Conservation (phyloP, 2,888 invertebrate genomes). For the Mythimna albipuncta region DNA sequence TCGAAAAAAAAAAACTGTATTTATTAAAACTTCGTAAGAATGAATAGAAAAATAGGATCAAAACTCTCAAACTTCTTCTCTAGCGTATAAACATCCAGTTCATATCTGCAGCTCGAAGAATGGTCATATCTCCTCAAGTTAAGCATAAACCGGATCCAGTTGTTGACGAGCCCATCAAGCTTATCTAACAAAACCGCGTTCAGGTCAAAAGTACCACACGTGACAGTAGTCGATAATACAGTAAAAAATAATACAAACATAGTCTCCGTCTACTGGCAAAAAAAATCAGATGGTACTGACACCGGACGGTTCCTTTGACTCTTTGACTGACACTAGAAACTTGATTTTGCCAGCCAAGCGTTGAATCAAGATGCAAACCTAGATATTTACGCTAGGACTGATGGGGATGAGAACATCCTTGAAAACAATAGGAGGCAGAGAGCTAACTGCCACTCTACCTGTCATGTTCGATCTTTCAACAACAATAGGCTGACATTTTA, state of each 20-base stretch:
- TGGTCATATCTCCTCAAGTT: neutral
- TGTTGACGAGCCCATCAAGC: neutral
- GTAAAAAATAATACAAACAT: neutral
- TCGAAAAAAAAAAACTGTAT: no score
- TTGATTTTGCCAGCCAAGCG: no score
- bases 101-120: neutral
- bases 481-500: neutral
- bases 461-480: neutral
- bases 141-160: neutral
- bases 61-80: neutral
- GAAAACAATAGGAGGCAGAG: neutral
- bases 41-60: neutral
- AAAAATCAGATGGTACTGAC: no score
- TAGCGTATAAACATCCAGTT: neutral
- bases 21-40: no score
- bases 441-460: neutral
- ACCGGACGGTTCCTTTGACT: no score
- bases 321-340: no score
- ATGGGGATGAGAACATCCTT: neutral
- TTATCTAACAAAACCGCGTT: neutral
- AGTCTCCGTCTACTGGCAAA: neutral
- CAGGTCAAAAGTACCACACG: neutral
- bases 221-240: neutral
- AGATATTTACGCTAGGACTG: neutral
- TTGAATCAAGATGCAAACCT: neutral